Conservation (phyloP, 2,797 vertebrate genomes). For the Australoheros facetus region DNA sequence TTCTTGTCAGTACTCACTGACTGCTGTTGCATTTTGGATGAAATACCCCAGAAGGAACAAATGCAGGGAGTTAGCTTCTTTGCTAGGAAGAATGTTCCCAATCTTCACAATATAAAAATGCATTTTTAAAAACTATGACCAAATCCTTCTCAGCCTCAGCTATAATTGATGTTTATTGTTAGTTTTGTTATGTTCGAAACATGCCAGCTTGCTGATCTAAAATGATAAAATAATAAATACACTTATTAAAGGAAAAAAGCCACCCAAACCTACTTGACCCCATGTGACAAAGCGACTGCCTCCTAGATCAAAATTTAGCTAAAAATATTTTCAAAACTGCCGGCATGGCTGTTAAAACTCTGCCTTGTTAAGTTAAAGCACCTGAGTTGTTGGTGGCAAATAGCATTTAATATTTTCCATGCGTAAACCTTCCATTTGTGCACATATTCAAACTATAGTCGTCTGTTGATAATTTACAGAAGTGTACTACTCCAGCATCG, state of each 20-base stretch:
- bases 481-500: fast-evolving
- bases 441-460: neutral
- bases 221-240: no score
- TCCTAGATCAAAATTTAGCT: no score
- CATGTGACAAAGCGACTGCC: no score
- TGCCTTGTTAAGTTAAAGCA: no score
- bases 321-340: no score
- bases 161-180: neutral
- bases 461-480: neutral
- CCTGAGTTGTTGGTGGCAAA: neutral
- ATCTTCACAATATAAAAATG: neutral
- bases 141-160: neutral
- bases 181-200: neutral
- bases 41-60: neutral
- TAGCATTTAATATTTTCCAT: neutral
- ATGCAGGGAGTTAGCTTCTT: neutral
- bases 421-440: neutral
- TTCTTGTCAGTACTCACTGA: neutral
- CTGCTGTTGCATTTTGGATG: conserved; percentile 7
- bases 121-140: neutral
- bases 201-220: neutral
- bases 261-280: no score
- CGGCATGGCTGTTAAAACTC: no score
- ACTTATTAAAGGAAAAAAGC: no score
- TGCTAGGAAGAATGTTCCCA: neutral